These are phyloP conservation scores for Achroia grisella DNA, from an alignment of 1,140 invertebrate genomes.

Conservation along the genomic window DNA sequence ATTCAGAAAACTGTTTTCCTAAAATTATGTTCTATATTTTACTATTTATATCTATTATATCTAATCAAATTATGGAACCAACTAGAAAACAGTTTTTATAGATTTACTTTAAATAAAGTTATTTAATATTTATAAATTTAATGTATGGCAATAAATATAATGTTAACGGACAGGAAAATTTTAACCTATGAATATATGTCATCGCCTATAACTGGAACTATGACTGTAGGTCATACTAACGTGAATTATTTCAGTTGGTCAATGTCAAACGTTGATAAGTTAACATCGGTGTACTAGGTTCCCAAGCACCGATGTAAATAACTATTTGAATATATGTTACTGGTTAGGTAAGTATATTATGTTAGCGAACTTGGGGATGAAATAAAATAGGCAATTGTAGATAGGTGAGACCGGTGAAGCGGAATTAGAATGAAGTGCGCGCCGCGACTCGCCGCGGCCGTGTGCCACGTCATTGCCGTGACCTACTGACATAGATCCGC, in stretches of 20 bases:
- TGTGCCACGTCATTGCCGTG: conserved; percentile 72
- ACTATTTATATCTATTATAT: too few species aligned
- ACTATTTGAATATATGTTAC: conserved; percentile 2
- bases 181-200: background rate
- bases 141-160: too few species aligned
- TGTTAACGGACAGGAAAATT: too few species aligned
- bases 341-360: conserved; percentile 20
- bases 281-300: background rate
- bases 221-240: conserved; percentile 20
- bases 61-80: too few species aligned
- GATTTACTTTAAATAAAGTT: too few species aligned
- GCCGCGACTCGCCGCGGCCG: conserved; percentile 52
- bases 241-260: conserved; percentile 41
- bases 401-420: conserved; percentile 49
- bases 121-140: too few species aligned
- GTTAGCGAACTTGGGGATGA: conserved; percentile 41
- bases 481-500: conserved; percentile 69
- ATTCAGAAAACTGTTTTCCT: too few species aligned
- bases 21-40: too few species aligned
- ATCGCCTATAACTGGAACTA: conserved; percentile 6
- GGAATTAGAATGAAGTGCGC: conserved; percentile 72
- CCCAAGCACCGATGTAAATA: too few species aligned
- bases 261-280: conserved; percentile 35
- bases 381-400: conserved; percentile 47
- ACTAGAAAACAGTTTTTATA: too few species aligned